A percentile compares a stretch with the other conserved stretches of the same genome.
phyloP scores from a whole-genome alignment of 2,888 invertebrate species.

The Rhodophaea formosa region DNA sequence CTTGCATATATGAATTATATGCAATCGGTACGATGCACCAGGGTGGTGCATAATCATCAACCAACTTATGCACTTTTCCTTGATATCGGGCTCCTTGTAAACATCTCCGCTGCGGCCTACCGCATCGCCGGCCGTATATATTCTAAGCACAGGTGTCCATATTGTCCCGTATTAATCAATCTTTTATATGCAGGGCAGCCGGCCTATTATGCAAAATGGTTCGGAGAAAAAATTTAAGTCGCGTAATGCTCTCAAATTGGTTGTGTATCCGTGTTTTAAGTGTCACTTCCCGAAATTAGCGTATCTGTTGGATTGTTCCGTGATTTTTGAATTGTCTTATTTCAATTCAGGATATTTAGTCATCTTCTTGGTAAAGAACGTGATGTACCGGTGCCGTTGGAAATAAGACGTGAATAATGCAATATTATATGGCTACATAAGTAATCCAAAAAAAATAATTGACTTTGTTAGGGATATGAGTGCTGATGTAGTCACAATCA shows the following conservation, averaged over 20 bases:
- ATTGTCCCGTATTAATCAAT: constrained; percentile 42
- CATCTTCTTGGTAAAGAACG: constrained; percentile 1
- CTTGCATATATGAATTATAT: neutral
- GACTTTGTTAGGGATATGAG: too few relatives aligned
- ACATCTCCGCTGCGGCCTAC: constrained; percentile 36
- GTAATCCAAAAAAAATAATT: too few relatives aligned
- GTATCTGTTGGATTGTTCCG: constrained; percentile 6
- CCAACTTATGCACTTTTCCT: constrained; percentile 1
- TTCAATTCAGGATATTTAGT: constrained; percentile 4
- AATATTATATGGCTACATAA: neutral
- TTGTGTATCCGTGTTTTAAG: neutral
- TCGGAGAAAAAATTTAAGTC: constrained; percentile 62
- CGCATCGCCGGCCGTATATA: constrained; percentile 46
- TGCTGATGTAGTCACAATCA: too few relatives aligned
- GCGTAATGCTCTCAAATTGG: constrained; percentile 3
- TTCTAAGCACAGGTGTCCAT: constrained; percentile 48
- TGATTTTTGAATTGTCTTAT: constrained; percentile 7
- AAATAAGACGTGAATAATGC: neutral
- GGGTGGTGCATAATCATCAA: neutral
- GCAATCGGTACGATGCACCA: too few relatives aligned
- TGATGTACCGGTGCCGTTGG: neutral
- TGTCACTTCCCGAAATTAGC: constrained; percentile 11
- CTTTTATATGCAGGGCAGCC: constrained; percentile 49
- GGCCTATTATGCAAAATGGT: constrained; percentile 61
- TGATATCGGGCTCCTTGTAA: constrained; percentile 7